Conservation (phyloP, 2,888 invertebrate species). For the Caradrina clavipalpis region DNA sequence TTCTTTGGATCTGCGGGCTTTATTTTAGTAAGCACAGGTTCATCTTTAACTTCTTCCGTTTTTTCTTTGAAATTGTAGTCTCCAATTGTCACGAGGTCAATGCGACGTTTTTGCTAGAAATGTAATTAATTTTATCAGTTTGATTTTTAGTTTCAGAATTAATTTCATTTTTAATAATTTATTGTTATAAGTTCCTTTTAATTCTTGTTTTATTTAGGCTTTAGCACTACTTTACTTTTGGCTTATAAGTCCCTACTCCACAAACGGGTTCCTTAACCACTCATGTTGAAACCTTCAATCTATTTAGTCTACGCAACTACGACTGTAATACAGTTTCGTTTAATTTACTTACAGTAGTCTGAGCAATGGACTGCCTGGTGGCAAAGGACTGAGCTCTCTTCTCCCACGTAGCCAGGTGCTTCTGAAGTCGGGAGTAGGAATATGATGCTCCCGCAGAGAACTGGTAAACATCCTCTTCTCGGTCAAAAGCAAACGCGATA, state of each 20-base stretch:
- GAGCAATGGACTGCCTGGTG: constrained; percentile 93
- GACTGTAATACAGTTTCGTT: background rate
- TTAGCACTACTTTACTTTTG: too few species aligned
- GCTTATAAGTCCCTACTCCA: background rate
- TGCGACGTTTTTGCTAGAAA: constrained; percentile 96
- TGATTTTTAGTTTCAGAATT: background rate
- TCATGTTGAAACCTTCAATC: background rate
- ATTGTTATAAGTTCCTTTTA: too few species aligned
- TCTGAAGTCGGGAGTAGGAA: constrained; percentile 97
- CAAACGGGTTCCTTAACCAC: background rate
- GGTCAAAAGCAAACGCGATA: constrained; percentile 98
- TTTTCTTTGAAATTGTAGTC: constrained; percentile 83
- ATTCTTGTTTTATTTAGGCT: too few species aligned
- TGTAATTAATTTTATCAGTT: background rate
- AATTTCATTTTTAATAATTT: background rate
- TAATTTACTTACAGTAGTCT: constrained; percentile 89
- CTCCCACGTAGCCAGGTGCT: constrained; percentile 93
- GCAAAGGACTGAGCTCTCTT: constrained; percentile 93
- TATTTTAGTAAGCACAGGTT: constrained; percentile 80
- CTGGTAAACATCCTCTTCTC: constrained; percentile 98
- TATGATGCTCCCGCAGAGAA: constrained; percentile 98
- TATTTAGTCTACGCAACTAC: background rate
- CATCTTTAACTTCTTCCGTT: constrained; percentile 76
- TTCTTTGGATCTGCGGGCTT: constrained; percentile 84
- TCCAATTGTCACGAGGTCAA: constrained; percentile 97